phyloP scores from a whole-genome alignment of 2,888 invertebrate genomes.

The Ophion costatus region DNA sequence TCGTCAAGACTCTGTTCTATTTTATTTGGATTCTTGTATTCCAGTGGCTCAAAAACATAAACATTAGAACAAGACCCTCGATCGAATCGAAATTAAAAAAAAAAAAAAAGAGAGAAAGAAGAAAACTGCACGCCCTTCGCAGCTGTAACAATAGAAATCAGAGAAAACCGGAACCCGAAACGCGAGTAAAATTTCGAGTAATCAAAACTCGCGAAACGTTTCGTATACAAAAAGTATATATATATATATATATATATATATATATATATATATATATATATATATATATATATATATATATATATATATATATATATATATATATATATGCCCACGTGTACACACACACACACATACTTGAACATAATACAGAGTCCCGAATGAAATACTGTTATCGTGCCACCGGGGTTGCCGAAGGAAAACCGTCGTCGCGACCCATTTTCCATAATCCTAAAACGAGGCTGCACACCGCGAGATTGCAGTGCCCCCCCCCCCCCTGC shows the following conservation, averaged over 20 bases:
- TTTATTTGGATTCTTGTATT: not conserved
- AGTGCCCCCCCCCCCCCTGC: not conserved
- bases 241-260: conserved; percentile 64
- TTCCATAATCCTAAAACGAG: not conserved
- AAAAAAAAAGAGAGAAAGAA: not conserved
- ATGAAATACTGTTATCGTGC: conserved; percentile 51
- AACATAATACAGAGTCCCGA: conserved; percentile 42
- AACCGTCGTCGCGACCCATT: not conserved
- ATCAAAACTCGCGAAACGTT: conserved; percentile 2
- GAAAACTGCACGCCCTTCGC: not conserved
- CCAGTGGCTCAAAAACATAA: too few relatives aligned
- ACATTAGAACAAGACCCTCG: too few relatives aligned
- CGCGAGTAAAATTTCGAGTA: not conserved
- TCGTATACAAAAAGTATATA: conserved; percentile 60
- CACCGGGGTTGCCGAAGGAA: too few relatives aligned
- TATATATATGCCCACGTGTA: conserved; percentile 56
- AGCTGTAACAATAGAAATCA: not conserved
- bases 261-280: too few relatives aligned
- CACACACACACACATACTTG: conserved; percentile 51
- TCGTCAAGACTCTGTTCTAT: not conserved
- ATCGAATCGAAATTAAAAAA: not conserved
- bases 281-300: conserved; percentile 47
- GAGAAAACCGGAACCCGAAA: not conserved
- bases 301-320: too few relatives aligned
- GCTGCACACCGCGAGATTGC: not conserved